These are phyloP conservation scores for Rhyacichthys aspro DNA, from an alignment of 2,797 vertebrate species.

Conservation along the genomic window DNA sequence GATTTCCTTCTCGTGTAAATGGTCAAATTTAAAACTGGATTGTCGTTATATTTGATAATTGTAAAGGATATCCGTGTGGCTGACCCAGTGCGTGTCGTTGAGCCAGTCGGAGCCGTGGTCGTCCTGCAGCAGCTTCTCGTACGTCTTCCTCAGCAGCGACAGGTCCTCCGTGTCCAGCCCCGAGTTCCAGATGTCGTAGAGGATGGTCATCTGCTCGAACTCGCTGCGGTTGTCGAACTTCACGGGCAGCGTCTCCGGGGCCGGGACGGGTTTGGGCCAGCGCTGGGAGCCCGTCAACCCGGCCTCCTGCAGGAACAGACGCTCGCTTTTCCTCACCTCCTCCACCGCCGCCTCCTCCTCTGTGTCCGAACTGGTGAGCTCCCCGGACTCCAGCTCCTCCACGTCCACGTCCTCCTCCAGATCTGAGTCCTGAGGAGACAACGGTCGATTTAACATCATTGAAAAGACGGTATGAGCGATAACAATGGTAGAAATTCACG, in stretches of 20 bases:
- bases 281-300: conserved; percentile 64
- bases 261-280: conserved; percentile 50
- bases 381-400: conserved; percentile 83
- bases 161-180: conserved; percentile 90
- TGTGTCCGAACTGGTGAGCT: conserved; percentile 78
- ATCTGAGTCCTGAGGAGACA: conserved; percentile 63
- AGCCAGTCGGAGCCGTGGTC: conserved; percentile 91
- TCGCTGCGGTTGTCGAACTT: conserved; percentile 85
- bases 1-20: too few species aligned
- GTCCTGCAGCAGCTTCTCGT: conserved; percentile 88
- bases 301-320: conserved; percentile 81
- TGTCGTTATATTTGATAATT: not conserved
- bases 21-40: too few species aligned
- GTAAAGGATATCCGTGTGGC: conserved; percentile 91
- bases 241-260: not conserved
- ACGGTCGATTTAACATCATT: too few species aligned
- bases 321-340: conserved; percentile 82
- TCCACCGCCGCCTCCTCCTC: conserved; percentile 75
- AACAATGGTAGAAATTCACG: too few species aligned
- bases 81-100: conserved; percentile 96
- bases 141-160: conserved; percentile 84
- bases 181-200: conserved; percentile 94
- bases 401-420: conserved; percentile 82
- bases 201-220: conserved; percentile 95
- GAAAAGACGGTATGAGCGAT: too few species aligned